phyloP scores from a whole-genome alignment of 2,113 vertebrate genomes.

The Grammomys surdaster region DNA sequence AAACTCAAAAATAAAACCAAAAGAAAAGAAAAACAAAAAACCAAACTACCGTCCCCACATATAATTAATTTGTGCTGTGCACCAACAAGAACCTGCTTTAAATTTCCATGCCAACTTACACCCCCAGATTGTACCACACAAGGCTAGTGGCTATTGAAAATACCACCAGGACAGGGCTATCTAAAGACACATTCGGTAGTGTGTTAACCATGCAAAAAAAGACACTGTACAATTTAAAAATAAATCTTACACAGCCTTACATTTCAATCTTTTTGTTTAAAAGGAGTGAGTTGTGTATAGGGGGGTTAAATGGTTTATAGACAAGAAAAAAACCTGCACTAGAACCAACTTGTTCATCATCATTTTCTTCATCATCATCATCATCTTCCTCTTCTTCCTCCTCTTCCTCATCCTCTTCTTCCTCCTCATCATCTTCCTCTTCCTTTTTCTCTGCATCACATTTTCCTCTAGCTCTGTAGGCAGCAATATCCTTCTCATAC shows the following conservation, averaged over 20 bases:
- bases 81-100: conserved; percentile 91
- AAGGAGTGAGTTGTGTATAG: conserved; percentile 94
- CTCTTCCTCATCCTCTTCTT: too few relatives aligned
- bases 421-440: too few relatives aligned
- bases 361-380: too few relatives aligned
- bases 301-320: conserved; percentile 95
- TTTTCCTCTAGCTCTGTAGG: too few relatives aligned
- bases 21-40: too few relatives aligned
- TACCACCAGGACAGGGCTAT: conserved; percentile 93
- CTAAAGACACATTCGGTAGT: conserved; percentile 95
- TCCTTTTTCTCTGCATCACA: too few relatives aligned
- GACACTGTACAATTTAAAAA: conserved; percentile 97
- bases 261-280: conserved; percentile 89
- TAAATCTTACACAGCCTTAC: conserved; percentile 95
- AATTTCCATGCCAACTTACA: conserved; percentile 90
- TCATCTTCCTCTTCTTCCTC: too few relatives aligned
- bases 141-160: too few relatives aligned
- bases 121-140: too few relatives aligned
- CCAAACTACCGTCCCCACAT: conserved; percentile 83
- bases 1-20: too few relatives aligned
- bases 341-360: too few relatives aligned
- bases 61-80: conserved; percentile 93
- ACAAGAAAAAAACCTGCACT: conserved; percentile 88
- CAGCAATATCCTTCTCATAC: too few relatives aligned
- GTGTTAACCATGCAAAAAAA: conserved; percentile 97